Conservation (phyloP, 2,888 invertebrate genomes). For the Andrena praecox region DNA sequence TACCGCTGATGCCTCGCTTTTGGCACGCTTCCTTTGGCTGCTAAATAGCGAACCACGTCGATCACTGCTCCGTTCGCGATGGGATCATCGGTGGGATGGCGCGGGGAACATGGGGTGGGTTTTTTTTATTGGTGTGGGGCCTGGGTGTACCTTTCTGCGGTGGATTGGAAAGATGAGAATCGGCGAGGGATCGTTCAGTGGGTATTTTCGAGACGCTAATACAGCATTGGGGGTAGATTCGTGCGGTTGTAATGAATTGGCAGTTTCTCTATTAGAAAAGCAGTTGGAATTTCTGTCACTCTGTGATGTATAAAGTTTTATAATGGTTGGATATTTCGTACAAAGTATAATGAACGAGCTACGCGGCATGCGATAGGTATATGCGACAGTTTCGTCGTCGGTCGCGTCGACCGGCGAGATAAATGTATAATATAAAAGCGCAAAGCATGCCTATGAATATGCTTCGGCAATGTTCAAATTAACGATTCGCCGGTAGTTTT, state of each 20-base stretch:
- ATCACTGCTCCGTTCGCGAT: background rate
- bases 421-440: constrained; percentile 25
- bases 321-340: background rate
- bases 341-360: background rate
- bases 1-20: background rate
- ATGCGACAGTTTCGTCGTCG: background rate
- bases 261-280: too few species aligned
- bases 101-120: background rate
- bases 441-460: constrained; percentile 39
- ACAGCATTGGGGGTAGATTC: too few species aligned
- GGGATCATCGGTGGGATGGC: background rate
- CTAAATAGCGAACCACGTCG: background rate
- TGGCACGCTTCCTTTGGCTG: constrained; percentile 6
- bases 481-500: constrained; percentile 57
- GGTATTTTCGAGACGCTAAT: too few species aligned
- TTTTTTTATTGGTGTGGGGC: background rate
- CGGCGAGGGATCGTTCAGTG: background rate
- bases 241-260: too few species aligned
- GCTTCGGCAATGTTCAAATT: constrained; percentile 65
- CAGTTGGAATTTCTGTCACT: background rate
- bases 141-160: background rate
- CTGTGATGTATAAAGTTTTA: background rate
- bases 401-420: background rate
- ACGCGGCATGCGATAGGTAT: background rate
- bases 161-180: background rate